These are phyloP conservation scores for Aricia agestis DNA, from an alignment of 1,140 invertebrate species.

Conservation along the genomic window DNA sequence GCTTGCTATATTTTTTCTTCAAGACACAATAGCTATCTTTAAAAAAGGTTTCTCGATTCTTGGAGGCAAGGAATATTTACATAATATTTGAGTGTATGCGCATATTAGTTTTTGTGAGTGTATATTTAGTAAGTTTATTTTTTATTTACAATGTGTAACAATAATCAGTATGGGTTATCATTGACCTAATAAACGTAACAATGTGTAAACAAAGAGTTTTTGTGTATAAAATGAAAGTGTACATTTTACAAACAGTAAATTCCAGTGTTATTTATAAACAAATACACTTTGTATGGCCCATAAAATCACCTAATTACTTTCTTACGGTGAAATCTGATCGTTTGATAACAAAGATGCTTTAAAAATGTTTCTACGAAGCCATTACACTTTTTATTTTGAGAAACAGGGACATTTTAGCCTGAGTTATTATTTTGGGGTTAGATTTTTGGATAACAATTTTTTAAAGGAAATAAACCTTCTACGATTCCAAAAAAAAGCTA, in stretches of 20 bases:
- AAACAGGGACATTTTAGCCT: neutral
- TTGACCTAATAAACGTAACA: neutral
- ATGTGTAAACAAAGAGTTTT: neutral
- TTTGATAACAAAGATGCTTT: conserved; percentile 1
- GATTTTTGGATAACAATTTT: no score
- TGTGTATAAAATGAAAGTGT: neutral
- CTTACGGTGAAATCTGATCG: conserved; percentile 8
- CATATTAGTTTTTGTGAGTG: no score
- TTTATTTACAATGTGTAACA: no score
- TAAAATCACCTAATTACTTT: conserved; percentile 6
- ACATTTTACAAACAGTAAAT: neutral
- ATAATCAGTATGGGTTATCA: neutral
- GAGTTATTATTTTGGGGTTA: neutral
- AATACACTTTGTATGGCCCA: neutral
- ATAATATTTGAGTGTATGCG: no score
- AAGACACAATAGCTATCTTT: no score
- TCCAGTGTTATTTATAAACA: neutral
- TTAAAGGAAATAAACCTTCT: no score
- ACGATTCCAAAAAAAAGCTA: no score
- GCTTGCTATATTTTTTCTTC: neutral
- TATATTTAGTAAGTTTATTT: no score
- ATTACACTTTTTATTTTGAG: conserved; percentile 2
- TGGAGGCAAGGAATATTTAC: no score
- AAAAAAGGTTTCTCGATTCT: no score
- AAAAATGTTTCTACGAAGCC: neutral